Evolutionary conservation across 2,888 invertebrate species (phyloP), one percentile per base, ranked within the genome.

Genomic region (Chamaedrilus cognettii): DNA sequence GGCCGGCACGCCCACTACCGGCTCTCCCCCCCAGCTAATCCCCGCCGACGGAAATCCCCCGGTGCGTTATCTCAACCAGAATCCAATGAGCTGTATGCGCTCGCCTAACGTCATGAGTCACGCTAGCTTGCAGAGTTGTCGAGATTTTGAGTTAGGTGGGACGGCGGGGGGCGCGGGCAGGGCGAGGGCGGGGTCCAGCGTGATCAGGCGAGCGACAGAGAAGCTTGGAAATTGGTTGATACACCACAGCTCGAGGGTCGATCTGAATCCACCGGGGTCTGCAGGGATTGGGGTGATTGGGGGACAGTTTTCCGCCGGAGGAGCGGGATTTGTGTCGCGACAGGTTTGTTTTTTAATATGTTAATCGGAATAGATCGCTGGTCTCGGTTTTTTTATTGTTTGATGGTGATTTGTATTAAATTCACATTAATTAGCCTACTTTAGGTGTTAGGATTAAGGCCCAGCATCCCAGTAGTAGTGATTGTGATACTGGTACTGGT

Each of bases 31-130:
- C 30, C n/a, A n/a, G n/a, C n/a, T n/a, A n/a, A n/a, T n/a, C n/a
- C n/a, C n/a, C n/a, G n/a, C n/a, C n/a, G n/a, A n/a, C n/a, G n/a
- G n/a, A n/a, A n/a, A n/a, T n/a, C n/a, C n/a, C n/a, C 66, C 56
- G 32, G 62, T 60, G 61, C 69, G 64, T 4, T 66, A 63, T 52
- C 63, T 61, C 30, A 57, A 67, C 63, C 69, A 71, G 52, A 69
- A 71, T 55, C 64, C 68, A 28, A 67, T 69, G 66, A 67, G 69
- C 30, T 69, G 67, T 51, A 69, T 55, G 55, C 67, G 63, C 34
- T 65, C 65, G 33, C 42, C 59, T 30, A 60, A 63, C 32, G 50
- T 67, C 35, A 51, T 68, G 19, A 66, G 66, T 23, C 60, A 65
- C 31, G 66, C 57, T 34, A 71, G 69, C 30, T 65, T 71, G 19